Base-by-base conservation (phyloP, 2,797 vertebrate species). In the Eutrigla gurnardus region DNA sequence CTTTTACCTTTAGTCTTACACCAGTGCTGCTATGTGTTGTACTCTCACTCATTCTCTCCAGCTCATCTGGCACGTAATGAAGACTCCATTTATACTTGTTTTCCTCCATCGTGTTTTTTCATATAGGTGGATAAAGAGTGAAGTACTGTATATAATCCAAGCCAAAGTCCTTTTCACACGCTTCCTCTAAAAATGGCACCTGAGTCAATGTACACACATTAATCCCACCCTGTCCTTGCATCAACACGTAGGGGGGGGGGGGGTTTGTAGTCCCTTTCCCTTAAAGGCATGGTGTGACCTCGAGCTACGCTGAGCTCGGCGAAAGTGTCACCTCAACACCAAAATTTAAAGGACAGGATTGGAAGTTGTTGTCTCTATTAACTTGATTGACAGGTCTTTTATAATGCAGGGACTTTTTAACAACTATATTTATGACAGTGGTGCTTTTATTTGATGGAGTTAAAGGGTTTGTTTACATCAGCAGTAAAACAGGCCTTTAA, bases 151-250 rank as follows among this genome's bases (percentile, higher is more conserved):
- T 36, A 40, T 54, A 43, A 33, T 37, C 33, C 1, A 54, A 64
- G 10, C 61, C 57, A 1, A 6, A 15, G 5, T 53, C 72, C 15
- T 71, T 64, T 45, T 17, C 12, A 46, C 37, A 60, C 40, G 13
- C 18, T 60, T 71, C 43, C 2, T 54, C 12, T 52, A 53, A 67
- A 25, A 39, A 18, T 66, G 18, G 33, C 67, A 65, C 49, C 11
- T 17, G 8, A 63, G 6, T 72, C 36, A 40, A 43, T 50, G 18
- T 54, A 63, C 75, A 72, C 54, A 67, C 47, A 73, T 43, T 70
- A 47, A 74, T 61, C 47, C 40, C 13, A 12, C 8, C 32, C 15
- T 25, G n/a, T 40, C 55, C 33, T 68, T 67, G 8, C 58, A 64
- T 66, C 17, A 52, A 43, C 50, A 53, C 25, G 35, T 18, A 15